Evolutionary conservation across 2,888 invertebrate species (phyloP).

Genomic region (Dryocosmus kuriphilus): DNA sequence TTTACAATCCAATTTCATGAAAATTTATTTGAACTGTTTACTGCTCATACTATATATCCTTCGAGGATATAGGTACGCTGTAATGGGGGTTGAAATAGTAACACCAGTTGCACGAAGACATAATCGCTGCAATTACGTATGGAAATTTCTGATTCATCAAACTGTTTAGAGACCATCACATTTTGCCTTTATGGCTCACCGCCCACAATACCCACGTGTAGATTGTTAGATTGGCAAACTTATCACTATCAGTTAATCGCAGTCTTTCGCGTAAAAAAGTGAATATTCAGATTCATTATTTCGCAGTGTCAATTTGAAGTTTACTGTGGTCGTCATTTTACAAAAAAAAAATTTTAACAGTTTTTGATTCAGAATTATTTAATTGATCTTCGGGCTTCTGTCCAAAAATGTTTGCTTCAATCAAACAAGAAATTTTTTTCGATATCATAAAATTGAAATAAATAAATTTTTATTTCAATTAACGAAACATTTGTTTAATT

Average conservation of each 20-base stretch:
- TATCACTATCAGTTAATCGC: constrained; percentile 47
- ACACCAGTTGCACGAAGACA: constrained; percentile 72
- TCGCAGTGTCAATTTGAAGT: too few relatives aligned
- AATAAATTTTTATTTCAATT: too few relatives aligned
- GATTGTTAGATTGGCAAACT: constrained; percentile 48
- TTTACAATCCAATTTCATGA: background rate
- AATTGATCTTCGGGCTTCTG: too few relatives aligned
- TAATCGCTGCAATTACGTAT: constrained; percentile 76
- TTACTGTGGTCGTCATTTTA: too few relatives aligned
- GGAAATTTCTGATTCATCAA: constrained; percentile 75
- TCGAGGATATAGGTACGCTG: constrained; percentile 3
- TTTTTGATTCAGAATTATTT: too few relatives aligned
- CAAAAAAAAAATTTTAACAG: too few relatives aligned
- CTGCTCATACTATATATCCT: background rate
- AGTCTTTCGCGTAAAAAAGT: background rate
- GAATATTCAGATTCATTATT: too few relatives aligned
- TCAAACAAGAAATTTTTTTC: too few relatives aligned
- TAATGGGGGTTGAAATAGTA: constrained; percentile 51
- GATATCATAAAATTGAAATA: too few relatives aligned
- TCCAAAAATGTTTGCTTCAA: too few relatives aligned
- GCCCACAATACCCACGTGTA: constrained; percentile 50
- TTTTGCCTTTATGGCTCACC: constrained; percentile 60
- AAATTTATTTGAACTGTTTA: background rate
- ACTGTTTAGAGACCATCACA: constrained; percentile 59
- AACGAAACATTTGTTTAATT: too few relatives aligned